Evolutionary conservation across 2,888 invertebrate genomes (phyloP), one percentile per base, ranked within the genome.

Genomic region (Nomada fucata): DNA sequence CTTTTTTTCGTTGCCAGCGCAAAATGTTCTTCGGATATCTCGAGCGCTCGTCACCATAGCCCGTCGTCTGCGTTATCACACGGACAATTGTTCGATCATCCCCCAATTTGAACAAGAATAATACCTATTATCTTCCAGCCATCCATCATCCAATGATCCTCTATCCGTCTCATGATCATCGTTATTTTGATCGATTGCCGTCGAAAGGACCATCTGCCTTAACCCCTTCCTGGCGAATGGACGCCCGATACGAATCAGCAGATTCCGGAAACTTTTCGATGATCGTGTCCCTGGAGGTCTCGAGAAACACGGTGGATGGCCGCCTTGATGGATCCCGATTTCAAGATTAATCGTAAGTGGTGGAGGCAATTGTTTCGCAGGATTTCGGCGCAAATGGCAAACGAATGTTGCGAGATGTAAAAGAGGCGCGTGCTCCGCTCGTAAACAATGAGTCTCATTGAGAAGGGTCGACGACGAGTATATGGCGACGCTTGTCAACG

Each of bases 401-500:
- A 76, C 53, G 57, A 57, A 47, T 44, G 74, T 79, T 74, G 70
- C 76, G 63, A 72, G 77, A 73, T 64, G 74, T 36, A 71, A 68
- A 75, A 64, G 63, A 83, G 83, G 67, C 78, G 74, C 72, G 84
- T 77, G 77, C 71, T 64, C 29, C 36, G 7, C 29, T 29, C 59
- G 70, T 59, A 81, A 84, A 92, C 91, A 92, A 91, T 91, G 86
- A 88, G 83, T 57, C 88, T 88, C 90, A 83, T 91, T 90, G 87
- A 92, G 84, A 85, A 79, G 53, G 72, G 80, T 74, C 87, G 78
- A 70, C 83, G 77, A 84, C 86, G 84, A 75, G 69, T 44, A 68
- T 57, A 68, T 53, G 64, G 20, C n/a, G 52, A 81, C 79, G 80
- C 84, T 88, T 86, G 89, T 90, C 90, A 89, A 90, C 91, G 91